phyloP scores from a whole-genome alignment of 1,140 invertebrate genomes.

The Drosophila ananassae region DNA sequence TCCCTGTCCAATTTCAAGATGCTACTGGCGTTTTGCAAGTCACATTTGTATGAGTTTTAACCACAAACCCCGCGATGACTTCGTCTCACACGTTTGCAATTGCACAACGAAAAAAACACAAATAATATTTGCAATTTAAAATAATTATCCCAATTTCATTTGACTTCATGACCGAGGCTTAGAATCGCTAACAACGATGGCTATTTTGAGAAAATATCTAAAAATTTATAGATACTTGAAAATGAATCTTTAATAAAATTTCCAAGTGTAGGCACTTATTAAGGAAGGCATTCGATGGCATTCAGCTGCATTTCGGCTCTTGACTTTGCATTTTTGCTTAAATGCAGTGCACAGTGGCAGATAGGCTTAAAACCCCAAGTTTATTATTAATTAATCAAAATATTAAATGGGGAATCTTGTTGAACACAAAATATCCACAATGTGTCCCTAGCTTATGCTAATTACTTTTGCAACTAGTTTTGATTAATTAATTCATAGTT shows the following conservation, averaged over 20 bases:
- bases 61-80: slow-evolving; percentile 26
- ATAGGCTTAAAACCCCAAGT: background rate
- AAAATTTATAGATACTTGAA: background rate
- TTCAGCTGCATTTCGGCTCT: slow-evolving; percentile 30
- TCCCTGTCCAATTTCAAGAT: slow-evolving; percentile 43
- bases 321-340: slow-evolving; percentile 24
- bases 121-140: background rate
- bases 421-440: background rate
- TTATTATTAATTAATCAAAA: background rate
- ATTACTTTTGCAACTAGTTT: background rate
- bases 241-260: background rate
- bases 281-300: slow-evolving; percentile 17
- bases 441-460: background rate
- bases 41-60: slow-evolving; percentile 23
- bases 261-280: slow-evolving; percentile 6
- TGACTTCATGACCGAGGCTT: no score
- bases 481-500: background rate
- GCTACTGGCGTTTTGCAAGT: slow-evolving; percentile 37
- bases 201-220: no score
- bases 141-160: background rate
- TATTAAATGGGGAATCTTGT: background rate
- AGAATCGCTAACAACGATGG: no score
- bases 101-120: background rate
- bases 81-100: background rate
- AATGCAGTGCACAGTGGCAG: slow-evolving; percentile 21